Base-by-base conservation (phyloP, 2,888 invertebrate species). In the Agrotis ipsilon region DNA sequence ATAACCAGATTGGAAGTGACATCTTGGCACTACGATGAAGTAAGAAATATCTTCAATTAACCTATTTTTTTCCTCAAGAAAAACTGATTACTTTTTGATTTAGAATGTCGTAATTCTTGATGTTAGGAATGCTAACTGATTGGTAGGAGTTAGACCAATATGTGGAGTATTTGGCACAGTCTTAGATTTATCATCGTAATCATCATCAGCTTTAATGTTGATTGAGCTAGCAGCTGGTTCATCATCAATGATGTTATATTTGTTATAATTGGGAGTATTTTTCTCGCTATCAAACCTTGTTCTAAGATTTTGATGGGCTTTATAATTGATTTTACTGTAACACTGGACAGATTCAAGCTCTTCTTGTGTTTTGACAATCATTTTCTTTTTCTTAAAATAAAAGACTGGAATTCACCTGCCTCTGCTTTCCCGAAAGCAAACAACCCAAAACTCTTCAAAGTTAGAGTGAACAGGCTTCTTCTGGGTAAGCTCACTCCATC, bases 1-100 rank as follows among this genome's bases (percentile, higher is more conserved):
- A 71, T 76, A 66, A 72, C 59, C 62, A 72, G 72, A 84, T 81
- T 76, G 59, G 51, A 81, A 82, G 58, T 55, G 84, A 84, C 81
- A 82, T 52, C 66, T 84, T 84, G 82, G 78, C 82, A 78, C 54
- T 70, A 52, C 67, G 63, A 52, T 18, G 9, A 52, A 68, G 24
- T 48, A 61, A 54, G 74, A 79, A 74, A 70, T 82, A 73, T 73
- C 58, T 72, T 72, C 68, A 81, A 73, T 60, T 69, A 72, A 72
- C 65, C 57, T 27, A 65, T 46, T 55, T 81, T 66, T 82, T 74
- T 61, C 67, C 18, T 39, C n/a, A 18, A 57, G 51, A 74, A 55
- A 39, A 70, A 74, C 71, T 68, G 75, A 83, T 71, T 73, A 72
- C 43, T 55, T 75, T 83, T 77, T 82, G 19, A 81, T 81, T 75